phyloP scores from a whole-genome alignment of 2,888 invertebrate genomes.

The Candidula unifasciata region DNA sequence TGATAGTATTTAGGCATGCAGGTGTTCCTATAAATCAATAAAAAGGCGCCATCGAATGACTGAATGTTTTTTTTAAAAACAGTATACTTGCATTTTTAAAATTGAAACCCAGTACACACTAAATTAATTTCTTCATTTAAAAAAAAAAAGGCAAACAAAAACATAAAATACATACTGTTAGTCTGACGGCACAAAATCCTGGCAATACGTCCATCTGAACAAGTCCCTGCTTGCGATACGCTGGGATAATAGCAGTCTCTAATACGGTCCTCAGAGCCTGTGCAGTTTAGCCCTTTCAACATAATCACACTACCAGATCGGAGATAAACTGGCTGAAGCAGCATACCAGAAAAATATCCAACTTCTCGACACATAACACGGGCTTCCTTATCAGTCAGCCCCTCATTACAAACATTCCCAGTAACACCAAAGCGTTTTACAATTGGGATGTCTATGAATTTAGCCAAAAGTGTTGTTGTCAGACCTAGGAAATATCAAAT shows the following conservation, averaged over 20 bases:
- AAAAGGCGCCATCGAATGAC: no score
- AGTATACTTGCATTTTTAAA: no score
- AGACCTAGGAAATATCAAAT: conserved; percentile 29
- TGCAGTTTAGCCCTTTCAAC: conserved; percentile 54
- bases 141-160: no score
- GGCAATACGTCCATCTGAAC: conserved; percentile 54
- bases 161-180: conserved; percentile 36
- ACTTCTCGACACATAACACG: conserved; percentile 80
- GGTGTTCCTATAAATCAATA: no score
- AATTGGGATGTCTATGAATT: conserved; percentile 58
- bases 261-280: conserved; percentile 59
- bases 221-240: background rate
- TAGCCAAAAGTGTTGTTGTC: conserved; percentile 48
- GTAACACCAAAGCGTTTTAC: conserved; percentile 65
- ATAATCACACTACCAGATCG: background rate
- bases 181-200: conserved; percentile 61
- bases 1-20: no score
- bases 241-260: conserved; percentile 53
- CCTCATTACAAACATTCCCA: conserved; percentile 74
- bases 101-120: no score
- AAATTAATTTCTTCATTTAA: no score
- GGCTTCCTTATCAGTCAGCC: conserved; percentile 79
- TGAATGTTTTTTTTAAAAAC: no score
- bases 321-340: background rate
- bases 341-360: conserved; percentile 66